phyloP scores from a whole-genome alignment of 1,140 invertebrate genomes.

The Antheraea pernyi region DNA sequence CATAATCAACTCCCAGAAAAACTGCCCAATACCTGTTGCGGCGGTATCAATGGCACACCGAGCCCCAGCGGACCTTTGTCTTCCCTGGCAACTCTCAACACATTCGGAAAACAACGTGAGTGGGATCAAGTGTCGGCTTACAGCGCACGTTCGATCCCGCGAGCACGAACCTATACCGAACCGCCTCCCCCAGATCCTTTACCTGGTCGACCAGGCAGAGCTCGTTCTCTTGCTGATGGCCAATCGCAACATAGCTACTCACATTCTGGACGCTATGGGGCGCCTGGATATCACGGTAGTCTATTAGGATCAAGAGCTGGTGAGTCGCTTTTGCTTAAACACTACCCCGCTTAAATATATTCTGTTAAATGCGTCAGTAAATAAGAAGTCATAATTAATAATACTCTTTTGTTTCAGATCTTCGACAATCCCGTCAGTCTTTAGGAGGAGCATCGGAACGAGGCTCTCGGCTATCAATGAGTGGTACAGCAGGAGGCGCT shows the following conservation, averaged over 20 bases:
- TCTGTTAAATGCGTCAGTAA: background rate
- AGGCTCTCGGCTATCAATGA: conserved; percentile 85
- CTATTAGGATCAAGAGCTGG: conserved; percentile 89
- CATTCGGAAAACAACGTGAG: conserved; percentile 91
- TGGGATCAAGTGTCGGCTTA: conserved; percentile 97
- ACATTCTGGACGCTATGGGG: conserved; percentile 87
- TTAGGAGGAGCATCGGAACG: conserved; percentile 88
- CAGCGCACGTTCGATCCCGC: conserved; percentile 92
- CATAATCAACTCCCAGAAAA: conserved; percentile 84
- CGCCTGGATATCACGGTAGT: conserved; percentile 85
- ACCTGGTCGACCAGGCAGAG: conserved; percentile 82
- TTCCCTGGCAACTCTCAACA: conserved; percentile 89
- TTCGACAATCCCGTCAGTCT: conserved; percentile 90
- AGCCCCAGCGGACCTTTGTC: conserved; percentile 88
- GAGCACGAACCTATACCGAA: conserved; percentile 88
- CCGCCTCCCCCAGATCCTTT: conserved; percentile 79
- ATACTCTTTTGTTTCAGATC: conserved; percentile 79
- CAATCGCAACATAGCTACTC: conserved; percentile 93
- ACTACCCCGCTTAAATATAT: conserved; percentile 11
- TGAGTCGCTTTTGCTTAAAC: conserved; percentile 53
- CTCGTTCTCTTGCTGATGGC: conserved; percentile 88
- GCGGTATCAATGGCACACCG: conserved; percentile 84
- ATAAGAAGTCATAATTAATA: background rate
- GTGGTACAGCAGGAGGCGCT: conserved; percentile 79
- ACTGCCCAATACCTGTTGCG: conserved; percentile 85